Base-by-base conservation (phyloP, 2,113 vertebrate species). In the Saimiri boliviensis region DNA sequence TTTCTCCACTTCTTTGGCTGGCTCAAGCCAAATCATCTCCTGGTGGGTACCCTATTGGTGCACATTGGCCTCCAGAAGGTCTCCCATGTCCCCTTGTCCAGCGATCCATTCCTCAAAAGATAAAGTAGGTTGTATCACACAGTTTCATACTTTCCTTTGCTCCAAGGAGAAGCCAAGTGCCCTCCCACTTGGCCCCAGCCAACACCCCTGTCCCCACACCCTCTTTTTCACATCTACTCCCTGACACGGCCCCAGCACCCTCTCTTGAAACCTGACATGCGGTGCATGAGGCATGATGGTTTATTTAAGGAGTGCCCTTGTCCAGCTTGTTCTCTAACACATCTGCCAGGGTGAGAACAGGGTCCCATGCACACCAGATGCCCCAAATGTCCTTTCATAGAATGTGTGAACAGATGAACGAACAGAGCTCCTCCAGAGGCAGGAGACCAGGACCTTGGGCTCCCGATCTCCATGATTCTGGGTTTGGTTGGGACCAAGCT, bases 261-360 rank as follows among this genome's bases (percentile, higher is more conserved):
- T 16, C 1, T 63, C 87, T 40, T 4, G 4, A 10, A 25, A 42
- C 37, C 52, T 71, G 21, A 68, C 14, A 6, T 0, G 9, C 0
- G 4, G 7, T 8, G 2, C 45, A 12, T 42, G 21, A 66, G 58
- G 12, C 10, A 0, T 10, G 45, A 47, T 47, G 45, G 45, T 47
- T 47, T 47, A 20, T 71, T 49, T n/a, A 8, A 68, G 30, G 35
- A 11, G 76, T 25, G 35, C 3, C 30, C 20, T 42, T 1, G 27
- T 47, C 37, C 2, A 8, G 14, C 60, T 25, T 19, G 9, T 5
- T 82, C 58, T 86, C 80, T 11, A 68, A 2, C n/a, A 80, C 23
- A n/a, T 21, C 12, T 19, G 3, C 27, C 5, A 17, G 58, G 45
- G 4, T 4, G 1, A 27, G 42, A 63, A 60, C 20, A 35, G 79